Percentiles rank a stretch among this genome's conserved stretches.
These are phyloP conservation scores for Delichon dasypus DNA, from an alignment of 2,797 vertebrate genomes.

Conservation along the genomic window DNA sequence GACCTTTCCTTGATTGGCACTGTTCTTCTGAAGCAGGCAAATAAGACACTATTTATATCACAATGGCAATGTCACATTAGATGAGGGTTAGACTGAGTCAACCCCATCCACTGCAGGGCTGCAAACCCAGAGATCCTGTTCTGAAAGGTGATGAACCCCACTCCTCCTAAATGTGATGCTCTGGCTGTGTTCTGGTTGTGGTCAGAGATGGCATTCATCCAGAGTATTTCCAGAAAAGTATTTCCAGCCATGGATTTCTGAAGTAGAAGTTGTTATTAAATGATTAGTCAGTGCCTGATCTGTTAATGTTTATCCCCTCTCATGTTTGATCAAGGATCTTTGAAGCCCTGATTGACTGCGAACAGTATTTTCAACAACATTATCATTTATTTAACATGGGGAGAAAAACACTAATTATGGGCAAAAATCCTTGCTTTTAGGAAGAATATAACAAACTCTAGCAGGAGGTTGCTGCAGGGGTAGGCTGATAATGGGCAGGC, in stretches of 20 bases:
- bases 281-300: background rate
- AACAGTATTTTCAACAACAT: background rate
- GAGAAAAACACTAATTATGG: background rate
- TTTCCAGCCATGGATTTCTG: background rate
- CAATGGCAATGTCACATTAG: slow-evolving; percentile 28
- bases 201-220: background rate
- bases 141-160: background rate
- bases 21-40: slow-evolving; percentile 50
- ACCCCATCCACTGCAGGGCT: background rate
- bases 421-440: background rate
- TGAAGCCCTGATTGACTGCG: background rate
- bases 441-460: background rate
- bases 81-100: slow-evolving; percentile 18
- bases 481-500: background rate
- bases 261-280: background rate
- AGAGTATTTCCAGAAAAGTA: background rate
- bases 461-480: slow-evolving; percentile 1
- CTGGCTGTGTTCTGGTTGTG: background rate
- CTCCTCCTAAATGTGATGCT: background rate
- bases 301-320: background rate
- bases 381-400: background rate
- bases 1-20: slow-evolving; percentile 47
- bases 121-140: background rate
- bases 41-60: slow-evolving; percentile 54
- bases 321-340: background rate